Base-by-base conservation (phyloP, 2,797 vertebrate species). In the Alca torda region DNA sequence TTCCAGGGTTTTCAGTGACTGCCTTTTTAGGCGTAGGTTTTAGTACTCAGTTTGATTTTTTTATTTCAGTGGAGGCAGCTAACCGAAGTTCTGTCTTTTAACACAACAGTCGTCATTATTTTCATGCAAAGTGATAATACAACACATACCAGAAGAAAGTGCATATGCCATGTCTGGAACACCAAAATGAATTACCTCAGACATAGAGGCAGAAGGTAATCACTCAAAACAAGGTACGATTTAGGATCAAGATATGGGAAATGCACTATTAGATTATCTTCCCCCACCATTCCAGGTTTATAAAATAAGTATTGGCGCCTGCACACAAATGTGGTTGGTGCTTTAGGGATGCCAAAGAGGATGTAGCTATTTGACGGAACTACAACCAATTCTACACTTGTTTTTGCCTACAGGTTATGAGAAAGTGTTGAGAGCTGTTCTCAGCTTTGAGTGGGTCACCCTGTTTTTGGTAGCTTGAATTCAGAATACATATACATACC, bases 351-450 rank as follows among this genome's bases (percentile, higher is more conserved):
- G 59, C 86, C 84, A 82, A 89, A 63, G 50, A 84, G 35, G 46
- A 59, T 92, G 80, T 61, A 90, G 67, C 48, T 70, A 12, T 92
- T 74, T 84, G 70, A 82, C 31, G 67, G 51, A 90, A 76, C 59
- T 87, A 19, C 56, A 87, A 85, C 72, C 48, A 74, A 30, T 91
- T 77, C 68, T 83, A 43, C 0, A 1, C 59, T 84, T 90, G 19
- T 5, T 89, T 95, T 92, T 94, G 48, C 53, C 57, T 92, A 37
- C 41, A 87, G n/a, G 20, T 73, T 92, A 79, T 90, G 72, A 95
- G 51, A 57, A 94, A 67, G 89, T 89, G 88, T 67, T 94, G 86
- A 95, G 84, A 93, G 65, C 65, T 90, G 30, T 75, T 93, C 80
- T 73, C 45, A 61, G 76, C 50, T 91, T 93, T 57, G 28, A 72